These are phyloP conservation scores for Tinea pellionella DNA, from an alignment of 2,888 invertebrate genomes.

Conservation along the genomic window DNA sequence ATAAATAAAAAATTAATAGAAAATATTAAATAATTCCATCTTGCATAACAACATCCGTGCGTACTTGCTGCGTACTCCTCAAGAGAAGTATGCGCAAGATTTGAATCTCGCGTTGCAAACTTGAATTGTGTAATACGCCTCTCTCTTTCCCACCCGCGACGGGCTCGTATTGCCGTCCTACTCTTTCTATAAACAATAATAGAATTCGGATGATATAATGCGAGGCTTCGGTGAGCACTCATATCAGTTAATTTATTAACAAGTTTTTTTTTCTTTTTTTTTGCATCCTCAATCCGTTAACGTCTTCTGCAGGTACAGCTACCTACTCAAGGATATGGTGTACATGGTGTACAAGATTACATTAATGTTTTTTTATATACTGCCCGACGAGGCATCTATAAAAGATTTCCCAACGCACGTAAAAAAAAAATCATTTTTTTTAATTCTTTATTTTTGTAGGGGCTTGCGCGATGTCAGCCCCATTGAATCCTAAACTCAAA, in stretches of 20 bases:
- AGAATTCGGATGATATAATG: not conserved
- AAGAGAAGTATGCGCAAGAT: slow-evolving; percentile 1
- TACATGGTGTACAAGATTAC: too few relatives aligned
- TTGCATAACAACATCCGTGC: slow-evolving; percentile 4
- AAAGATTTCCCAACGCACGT: too few relatives aligned
- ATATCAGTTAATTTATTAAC: not conserved
- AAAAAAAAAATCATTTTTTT: too few relatives aligned
- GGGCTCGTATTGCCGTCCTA: not conserved
- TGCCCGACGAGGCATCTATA: too few relatives aligned
- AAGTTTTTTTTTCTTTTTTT: not conserved
- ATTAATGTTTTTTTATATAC: too few relatives aligned
- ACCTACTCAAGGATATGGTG: too few relatives aligned
- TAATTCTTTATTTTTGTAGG: too few relatives aligned
- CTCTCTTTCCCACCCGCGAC: not conserved
- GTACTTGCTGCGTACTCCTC: not conserved
- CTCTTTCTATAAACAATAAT: slow-evolving; percentile 1
- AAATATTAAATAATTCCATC: not conserved
- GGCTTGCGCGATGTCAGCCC: too few relatives aligned
- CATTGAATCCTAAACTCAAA: too few relatives aligned
- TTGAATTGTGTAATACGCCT: not conserved
- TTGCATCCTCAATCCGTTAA: too few relatives aligned
- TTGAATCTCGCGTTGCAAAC: slow-evolving; percentile 6
- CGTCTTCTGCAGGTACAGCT: too few relatives aligned
- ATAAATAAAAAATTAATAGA: not conserved
- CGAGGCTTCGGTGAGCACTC: not conserved